Evolutionary conservation across 2,888 invertebrate species (phyloP).

Genomic region (Dysmachus trigonus): DNA sequence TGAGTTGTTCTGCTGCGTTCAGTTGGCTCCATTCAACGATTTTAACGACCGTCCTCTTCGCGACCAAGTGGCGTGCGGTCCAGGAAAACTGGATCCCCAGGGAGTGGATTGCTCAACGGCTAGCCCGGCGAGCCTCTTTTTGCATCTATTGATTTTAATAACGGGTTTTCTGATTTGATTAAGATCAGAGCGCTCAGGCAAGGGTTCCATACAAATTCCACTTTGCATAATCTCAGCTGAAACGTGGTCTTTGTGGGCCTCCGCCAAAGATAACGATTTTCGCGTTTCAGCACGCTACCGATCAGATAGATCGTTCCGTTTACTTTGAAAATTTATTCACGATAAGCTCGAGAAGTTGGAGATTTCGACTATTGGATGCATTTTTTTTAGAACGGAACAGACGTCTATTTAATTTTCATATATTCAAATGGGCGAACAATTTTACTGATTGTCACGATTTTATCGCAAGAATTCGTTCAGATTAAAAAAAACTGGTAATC

Average conservation of each 20-base stretch:
- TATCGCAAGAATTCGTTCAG: neutral
- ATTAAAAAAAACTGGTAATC: neutral
- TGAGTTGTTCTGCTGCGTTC: neutral
- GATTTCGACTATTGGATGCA: neutral
- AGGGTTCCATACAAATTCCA: neutral
- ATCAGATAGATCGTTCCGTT: neutral
- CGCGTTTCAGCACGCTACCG: neutral
- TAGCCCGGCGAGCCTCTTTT: neutral
- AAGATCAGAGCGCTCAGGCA: neutral
- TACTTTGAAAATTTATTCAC: neutral
- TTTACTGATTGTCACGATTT: neutral
- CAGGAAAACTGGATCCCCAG: conserved; percentile 2
- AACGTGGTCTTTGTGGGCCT: neutral
- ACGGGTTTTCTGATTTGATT: neutral
- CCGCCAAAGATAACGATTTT: neutral
- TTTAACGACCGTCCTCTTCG: neutral
- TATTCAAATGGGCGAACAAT: neutral
- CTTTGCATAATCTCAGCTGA: neutral
- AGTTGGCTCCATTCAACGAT: neutral
- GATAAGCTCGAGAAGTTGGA: neutral
- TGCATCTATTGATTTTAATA: neutral
- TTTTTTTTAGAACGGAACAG: neutral
- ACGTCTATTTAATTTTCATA: neutral
- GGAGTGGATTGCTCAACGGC: neutral
- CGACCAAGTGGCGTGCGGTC: neutral